Evolutionary conservation across 2,797 vertebrate genomes (phyloP).

Genomic region (Gastrophryne carolinensis): DNA sequence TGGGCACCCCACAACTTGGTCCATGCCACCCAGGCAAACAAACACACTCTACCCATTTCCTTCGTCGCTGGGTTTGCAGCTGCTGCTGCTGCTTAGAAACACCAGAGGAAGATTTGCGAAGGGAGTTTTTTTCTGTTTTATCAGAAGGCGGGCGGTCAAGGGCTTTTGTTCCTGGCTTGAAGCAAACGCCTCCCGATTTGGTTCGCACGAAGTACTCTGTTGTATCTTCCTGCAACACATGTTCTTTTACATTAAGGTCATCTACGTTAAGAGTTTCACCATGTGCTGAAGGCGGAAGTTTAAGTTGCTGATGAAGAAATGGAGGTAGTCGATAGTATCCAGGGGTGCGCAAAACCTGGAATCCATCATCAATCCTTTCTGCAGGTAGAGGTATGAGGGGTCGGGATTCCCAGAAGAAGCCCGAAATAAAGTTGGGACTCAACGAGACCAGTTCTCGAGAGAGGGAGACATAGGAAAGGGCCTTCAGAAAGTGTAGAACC

Average conservation of each 20-base stretch:
- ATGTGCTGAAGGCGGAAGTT: slow-evolving; percentile 51
- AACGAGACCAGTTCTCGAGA: slow-evolving; percentile 92
- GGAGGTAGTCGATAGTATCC: slow-evolving; percentile 72
- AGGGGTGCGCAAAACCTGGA: slow-evolving; percentile 71
- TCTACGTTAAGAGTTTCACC: slow-evolving; percentile 53
- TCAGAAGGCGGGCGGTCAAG: slow-evolving; percentile 65
- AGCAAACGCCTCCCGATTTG: slow-evolving; percentile 89
- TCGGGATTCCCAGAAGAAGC: slow-evolving; percentile 91
- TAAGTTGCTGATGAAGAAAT: slow-evolving; percentile 67
- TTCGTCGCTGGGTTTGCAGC: slow-evolving; percentile 58
- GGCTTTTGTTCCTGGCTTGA: slow-evolving; percentile 87
- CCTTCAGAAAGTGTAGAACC: slow-evolving; percentile 98
- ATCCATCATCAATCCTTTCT: slow-evolving; percentile 76
- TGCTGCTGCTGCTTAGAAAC: slow-evolving; percentile 59
- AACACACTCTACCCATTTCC: slow-evolving; percentile 87
- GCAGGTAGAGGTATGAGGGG: slow-evolving; percentile 78
- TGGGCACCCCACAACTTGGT: slow-evolving; percentile 93
- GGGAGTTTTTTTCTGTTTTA: slow-evolving; percentile 56
- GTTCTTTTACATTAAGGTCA: slow-evolving; percentile 73
- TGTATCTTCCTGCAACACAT: slow-evolving; percentile 79
- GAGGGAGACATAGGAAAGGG: slow-evolving; percentile 94
- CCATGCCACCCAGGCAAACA: slow-evolving; percentile 96
- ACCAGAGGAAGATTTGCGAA: slow-evolving; percentile 51
- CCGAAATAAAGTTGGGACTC: slow-evolving; percentile 94
- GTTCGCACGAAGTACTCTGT: slow-evolving; percentile 86